Conservation (phyloP, 2,797 vertebrate species). For the Hydrolagus colliei region DNA sequence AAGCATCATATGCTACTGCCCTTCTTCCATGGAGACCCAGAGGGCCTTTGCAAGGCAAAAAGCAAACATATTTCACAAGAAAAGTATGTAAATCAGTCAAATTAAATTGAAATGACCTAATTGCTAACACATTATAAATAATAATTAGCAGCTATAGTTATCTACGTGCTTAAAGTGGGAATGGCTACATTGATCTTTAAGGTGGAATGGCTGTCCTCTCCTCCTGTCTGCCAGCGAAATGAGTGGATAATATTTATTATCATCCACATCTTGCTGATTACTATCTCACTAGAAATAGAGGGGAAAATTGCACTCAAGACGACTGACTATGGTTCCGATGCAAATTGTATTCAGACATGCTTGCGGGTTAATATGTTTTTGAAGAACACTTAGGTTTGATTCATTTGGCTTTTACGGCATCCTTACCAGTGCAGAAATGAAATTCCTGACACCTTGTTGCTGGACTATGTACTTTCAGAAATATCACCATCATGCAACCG, state of each 20-base stretch:
- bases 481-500: constrained; percentile 79
- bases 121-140: not conserved
- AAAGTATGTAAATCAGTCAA: not conserved
- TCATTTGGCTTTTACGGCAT: no score
- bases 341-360: not conserved
- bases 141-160: not conserved
- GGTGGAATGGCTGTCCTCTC: not conserved
- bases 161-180: not conserved
- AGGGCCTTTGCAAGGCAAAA: not conserved
- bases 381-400: no score
- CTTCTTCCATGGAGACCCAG: not conserved
- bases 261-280: not conserved
- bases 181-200: not conserved
- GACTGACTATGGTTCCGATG: not conserved
- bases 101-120: not conserved
- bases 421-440: no score
- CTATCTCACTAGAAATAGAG: not conserved
- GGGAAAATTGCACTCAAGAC: not conserved
- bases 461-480: constrained; percentile 55
- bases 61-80: not conserved
- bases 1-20: not conserved
- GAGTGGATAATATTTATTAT: not conserved
- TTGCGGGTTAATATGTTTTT: not conserved
- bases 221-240: not conserved
- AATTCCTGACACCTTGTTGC: not conserved